phyloP scores from a whole-genome alignment of 2,888 invertebrate species.

The Platynereis dumerilii region DNA sequence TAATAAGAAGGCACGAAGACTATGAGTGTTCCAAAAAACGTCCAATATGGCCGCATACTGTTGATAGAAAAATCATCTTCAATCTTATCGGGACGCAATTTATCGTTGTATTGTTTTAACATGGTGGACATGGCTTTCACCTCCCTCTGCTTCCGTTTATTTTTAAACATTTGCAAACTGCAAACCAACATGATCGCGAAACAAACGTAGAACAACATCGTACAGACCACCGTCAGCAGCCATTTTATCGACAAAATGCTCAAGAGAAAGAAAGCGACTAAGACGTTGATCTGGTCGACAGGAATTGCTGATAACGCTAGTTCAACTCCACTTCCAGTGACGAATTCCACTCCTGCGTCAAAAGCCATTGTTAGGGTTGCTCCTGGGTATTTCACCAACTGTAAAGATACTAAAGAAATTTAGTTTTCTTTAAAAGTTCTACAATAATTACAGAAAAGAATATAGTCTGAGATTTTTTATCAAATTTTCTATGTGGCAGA shows the following conservation, averaged over 20 bases:
- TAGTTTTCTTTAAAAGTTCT: neutral
- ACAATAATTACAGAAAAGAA: neutral
- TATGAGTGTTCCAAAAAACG: conserved; percentile 12
- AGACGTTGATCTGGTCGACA: conserved; percentile 21
- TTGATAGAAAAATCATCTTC: conserved; percentile 14
- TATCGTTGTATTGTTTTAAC: conserved; percentile 9
- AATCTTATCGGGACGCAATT: conserved; percentile 4
- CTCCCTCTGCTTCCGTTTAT: conserved; percentile 10
- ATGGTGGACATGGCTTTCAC: conserved; percentile 15
- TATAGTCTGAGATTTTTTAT: too few relatives aligned
- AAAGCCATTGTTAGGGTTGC: conserved; percentile 9
- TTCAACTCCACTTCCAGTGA: conserved; percentile 17
- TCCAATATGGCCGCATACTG: conserved; percentile 15
- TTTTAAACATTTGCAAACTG: conserved; percentile 22
- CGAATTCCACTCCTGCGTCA: conserved; percentile 18
- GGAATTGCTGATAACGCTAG: conserved; percentile 18
- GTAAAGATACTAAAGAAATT: conserved; percentile 8
- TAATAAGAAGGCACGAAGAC: conserved; percentile 20
- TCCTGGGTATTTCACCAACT: conserved; percentile 22
- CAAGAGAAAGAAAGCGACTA: conserved; percentile 20
- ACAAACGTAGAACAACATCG: conserved; percentile 11
- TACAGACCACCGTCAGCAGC: conserved; percentile 15
- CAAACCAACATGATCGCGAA: conserved; percentile 17
- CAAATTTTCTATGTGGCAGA: too few relatives aligned
- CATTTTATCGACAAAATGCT: conserved; percentile 13